phyloP scores from a whole-genome alignment of 1,140 invertebrate genomes.

The Copidosoma floridanum region DNA sequence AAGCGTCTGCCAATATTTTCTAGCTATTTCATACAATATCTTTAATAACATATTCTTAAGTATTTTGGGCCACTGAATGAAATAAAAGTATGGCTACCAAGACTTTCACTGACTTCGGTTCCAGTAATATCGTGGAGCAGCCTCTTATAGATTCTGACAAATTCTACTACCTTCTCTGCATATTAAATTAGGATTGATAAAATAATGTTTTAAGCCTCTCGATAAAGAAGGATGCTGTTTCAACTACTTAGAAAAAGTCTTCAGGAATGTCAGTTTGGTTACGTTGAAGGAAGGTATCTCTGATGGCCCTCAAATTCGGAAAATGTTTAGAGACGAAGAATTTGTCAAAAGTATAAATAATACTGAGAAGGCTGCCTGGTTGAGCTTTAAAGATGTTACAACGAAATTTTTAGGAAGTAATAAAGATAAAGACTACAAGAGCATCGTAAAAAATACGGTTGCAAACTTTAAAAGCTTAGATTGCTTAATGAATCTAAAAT shows the following conservation, averaged over 20 bases:
- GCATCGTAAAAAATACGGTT: slow-evolving; percentile 21
- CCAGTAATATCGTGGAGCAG: no score
- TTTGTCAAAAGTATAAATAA: slow-evolving; percentile 22
- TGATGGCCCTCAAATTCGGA: slow-evolving; percentile 26
- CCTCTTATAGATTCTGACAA: slow-evolving; percentile 27
- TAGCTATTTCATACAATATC: background rate
- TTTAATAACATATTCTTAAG: background rate
- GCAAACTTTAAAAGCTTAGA: slow-evolving; percentile 8
- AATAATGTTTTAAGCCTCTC: slow-evolving; percentile 44
- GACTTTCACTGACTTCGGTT: no score
- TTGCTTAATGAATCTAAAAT: slow-evolving; percentile 20
- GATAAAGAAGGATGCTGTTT: slow-evolving; percentile 38
- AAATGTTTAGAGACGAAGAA: slow-evolving; percentile 25
- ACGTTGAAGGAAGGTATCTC: slow-evolving; percentile 35
- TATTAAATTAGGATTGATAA: slow-evolving; percentile 47
- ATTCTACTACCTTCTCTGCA: slow-evolving; percentile 46
- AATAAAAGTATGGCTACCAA: background rate
- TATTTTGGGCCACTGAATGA: no score
- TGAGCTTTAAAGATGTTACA: slow-evolving; percentile 16
- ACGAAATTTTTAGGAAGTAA: slow-evolving; percentile 1
- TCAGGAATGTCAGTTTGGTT: slow-evolving; percentile 25
- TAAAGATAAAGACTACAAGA: slow-evolving; percentile 6
- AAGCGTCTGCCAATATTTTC: no score
- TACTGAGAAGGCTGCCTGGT: slow-evolving; percentile 17
- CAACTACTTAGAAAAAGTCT: background rate